Base-by-base conservation (phyloP, 2,797 vertebrate genomes). In the Cryptoprocta ferox region DNA sequence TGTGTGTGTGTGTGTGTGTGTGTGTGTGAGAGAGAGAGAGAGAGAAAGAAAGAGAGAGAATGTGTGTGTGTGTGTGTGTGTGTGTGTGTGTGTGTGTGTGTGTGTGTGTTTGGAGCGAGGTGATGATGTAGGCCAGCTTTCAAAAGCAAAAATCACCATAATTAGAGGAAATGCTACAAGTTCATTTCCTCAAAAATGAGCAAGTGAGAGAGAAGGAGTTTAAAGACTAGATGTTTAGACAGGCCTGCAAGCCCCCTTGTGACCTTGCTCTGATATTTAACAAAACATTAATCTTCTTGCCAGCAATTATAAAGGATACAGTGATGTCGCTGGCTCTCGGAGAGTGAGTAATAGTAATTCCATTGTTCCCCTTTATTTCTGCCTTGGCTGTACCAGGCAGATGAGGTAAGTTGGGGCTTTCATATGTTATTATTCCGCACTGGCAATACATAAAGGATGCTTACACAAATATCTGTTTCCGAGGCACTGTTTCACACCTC, bases 271-370 rank as follows among this genome's bases (percentile, higher is more conserved):
- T 99, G 99, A 99, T 99, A 99, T 99, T 99, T 99, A 99, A 99
- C 99, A 99, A 99, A 99, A 99, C 99, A 99, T 99, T 99, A 99
- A 99, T 99, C 99, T 99, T 99, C 99, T 99, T 99, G 99, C 99
- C 99, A 99, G 99, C 99, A 99, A 99, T 99, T 99, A 99, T 99
- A 99, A 99, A 99, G 99, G 99, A 99, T 99, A 99, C 99, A 99
- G 99, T 99, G 99, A 99, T 99, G 99, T 99, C 99, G 99, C 99
- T 98, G 98, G 98, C 98, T 98, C 98, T 99, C 97, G 85, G 98
- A 98, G 98, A 98, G 98, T 98, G 99, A 99, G 99, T 99, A 99
- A 99, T 99, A 99, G 99, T 99, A 99, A 99, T 99, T 99, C 99
- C 99, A 99, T 99, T 99, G 99, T 99, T 99, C 99, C 98, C 98